Evolutionary conservation across 2,888 invertebrate species (phyloP), one percentile per base, ranked within the genome.

Genomic region (Tanytarsus gracilentus): DNA sequence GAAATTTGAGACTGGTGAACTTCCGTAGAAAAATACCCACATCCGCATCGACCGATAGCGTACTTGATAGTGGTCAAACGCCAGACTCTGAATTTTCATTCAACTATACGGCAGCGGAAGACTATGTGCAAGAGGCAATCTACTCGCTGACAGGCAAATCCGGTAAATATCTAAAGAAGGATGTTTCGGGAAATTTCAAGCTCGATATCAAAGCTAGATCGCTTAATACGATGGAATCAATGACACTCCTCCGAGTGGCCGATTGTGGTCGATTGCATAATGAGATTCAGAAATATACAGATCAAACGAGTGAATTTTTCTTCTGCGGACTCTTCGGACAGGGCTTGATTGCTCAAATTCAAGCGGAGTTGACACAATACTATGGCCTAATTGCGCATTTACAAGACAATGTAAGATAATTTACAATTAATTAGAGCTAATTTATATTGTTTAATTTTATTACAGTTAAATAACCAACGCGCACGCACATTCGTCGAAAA

Each of bases 71-170:
- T 29, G 50, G 48, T n/a, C 60, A 55, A 44, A 48, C 62, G 7
- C 60, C 49, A 78, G 62, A 63, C 62, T 39, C 63, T 30, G 63
- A 52, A 6, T 6, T n/a, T 18, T 55, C 40, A 4, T 36, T 21
- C 4, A 33, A 39, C 8, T 40, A 55, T 33, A 40, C 55, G 2
- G 25, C 26, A 18, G 40, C 25, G 66, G 71, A 73, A 63, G 76
- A 79, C 52, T 68, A 84, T 62, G 82, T 88, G 1, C 83, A 85
- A 67, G 92, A 91, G 67, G 80, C 92, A 9, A 81, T 96, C 52
- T 86, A 88, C 68, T 84, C 86, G 1, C 86, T 95, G 64, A 91
- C 93, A 69, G 96, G 96, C 3, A 88, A 96, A 62, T 86, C 88
- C 67, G 86, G 91, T 18, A 84, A 83, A 66, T 79, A 83, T 67